phyloP scores from a whole-genome alignment of 2,888 invertebrate genomes.

The Steromphala cineraria region DNA sequence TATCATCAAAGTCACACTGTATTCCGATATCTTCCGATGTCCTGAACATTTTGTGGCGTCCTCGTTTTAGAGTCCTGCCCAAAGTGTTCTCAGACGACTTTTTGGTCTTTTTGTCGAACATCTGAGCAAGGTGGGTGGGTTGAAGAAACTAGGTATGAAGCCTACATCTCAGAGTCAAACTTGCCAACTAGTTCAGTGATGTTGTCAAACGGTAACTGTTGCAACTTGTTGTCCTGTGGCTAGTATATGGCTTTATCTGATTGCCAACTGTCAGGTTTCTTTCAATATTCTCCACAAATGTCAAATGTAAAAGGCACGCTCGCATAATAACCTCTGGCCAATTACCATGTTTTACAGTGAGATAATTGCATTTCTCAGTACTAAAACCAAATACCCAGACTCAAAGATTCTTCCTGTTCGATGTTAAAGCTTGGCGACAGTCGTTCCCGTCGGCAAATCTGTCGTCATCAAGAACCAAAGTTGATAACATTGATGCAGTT shows the following conservation, averaged over 20 bases:
- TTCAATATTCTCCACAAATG: background rate
- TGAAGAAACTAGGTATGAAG: background rate
- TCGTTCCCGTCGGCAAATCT: too few relatives aligned
- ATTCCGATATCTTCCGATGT: background rate
- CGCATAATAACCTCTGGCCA: background rate
- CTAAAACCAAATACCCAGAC: background rate
- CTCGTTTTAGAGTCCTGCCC: background rate
- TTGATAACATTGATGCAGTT: too few relatives aligned
- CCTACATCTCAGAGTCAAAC: background rate
- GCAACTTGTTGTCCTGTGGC: background rate
- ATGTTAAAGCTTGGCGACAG: too few relatives aligned
- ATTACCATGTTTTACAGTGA: background rate
- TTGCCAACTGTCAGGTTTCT: background rate
- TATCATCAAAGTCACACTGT: background rate
- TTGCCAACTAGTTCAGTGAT: background rate
- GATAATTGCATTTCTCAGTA: conserved; percentile 1
- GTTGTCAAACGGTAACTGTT: background rate
- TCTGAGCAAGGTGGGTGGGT: background rate
- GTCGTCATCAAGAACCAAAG: too few relatives aligned
- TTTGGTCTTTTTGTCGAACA: background rate
- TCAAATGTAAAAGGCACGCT: conserved; percentile 8
- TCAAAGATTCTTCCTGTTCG: too few relatives aligned
- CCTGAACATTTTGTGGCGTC: background rate
- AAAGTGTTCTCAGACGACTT: background rate
- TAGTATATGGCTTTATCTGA: background rate